phyloP scores from a whole-genome alignment of 2,888 invertebrate species.

The Amaurobius ferox region DNA sequence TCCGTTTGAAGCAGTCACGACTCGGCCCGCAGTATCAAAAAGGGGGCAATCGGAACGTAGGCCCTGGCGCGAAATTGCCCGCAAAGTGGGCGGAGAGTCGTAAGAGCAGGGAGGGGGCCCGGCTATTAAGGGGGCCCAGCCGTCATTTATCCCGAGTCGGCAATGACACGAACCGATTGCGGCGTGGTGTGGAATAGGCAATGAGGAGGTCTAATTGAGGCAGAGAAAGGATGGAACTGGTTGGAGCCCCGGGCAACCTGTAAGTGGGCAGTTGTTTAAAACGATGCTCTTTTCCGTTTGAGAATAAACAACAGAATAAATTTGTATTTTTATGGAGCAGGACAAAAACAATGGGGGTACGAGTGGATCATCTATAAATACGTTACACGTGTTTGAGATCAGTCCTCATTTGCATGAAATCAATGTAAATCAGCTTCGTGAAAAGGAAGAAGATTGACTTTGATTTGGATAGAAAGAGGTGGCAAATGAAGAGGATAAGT shows the following conservation, averaged over 20 bases:
- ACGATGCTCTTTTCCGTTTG: neutral
- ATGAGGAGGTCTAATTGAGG: slow-evolving; percentile 43
- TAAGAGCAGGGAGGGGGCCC: slow-evolving; percentile 29
- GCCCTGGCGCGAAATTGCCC: slow-evolving; percentile 46
- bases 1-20: slow-evolving; percentile 68
- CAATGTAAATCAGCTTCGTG: too few relatives aligned
- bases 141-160: slow-evolving; percentile 43
- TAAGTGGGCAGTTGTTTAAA: neutral
- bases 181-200: slow-evolving; percentile 57
- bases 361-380: too few relatives aligned
- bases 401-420: too few relatives aligned
- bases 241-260: neutral
- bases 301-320: neutral
- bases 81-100: slow-evolving; percentile 55
- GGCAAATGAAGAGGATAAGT: too few relatives aligned
- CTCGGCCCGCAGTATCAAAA: slow-evolving; percentile 14
- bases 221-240: neutral
- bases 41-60: neutral
- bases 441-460: too few relatives aligned
- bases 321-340: neutral
- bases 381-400: too few relatives aligned
- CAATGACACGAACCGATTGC: slow-evolving; percentile 65
- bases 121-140: slow-evolving; percentile 21
- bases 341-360: neutral
- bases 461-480: too few relatives aligned